These are phyloP conservation scores for Chunga burmeisteri DNA, from an alignment of 2,113 vertebrate genomes.

Conservation along the genomic window DNA sequence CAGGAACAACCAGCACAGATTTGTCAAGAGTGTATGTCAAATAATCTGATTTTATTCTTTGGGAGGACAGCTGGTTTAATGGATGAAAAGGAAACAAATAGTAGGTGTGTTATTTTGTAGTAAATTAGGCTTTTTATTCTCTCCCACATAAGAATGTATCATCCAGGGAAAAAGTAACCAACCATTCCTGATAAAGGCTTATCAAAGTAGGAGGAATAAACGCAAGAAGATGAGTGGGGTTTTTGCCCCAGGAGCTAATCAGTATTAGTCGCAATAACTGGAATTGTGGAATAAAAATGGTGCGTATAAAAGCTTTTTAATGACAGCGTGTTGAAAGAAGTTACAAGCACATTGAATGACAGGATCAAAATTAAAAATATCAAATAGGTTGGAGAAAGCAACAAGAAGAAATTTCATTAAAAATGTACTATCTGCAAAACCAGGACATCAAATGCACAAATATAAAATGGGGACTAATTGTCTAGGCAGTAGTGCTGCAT, in stretches of 20 bases:
- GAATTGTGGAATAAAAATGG: neutral
- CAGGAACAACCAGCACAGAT: neutral
- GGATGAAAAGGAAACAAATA: neutral
- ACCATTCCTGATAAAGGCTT: neutral
- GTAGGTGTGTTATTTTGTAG: neutral
- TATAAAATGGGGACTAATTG: neutral
- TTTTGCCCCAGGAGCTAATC: neutral
- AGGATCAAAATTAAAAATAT: neutral
- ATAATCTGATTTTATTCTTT: neutral
- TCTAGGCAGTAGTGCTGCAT: neutral
- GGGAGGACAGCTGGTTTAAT: neutral
- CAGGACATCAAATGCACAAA: neutral
- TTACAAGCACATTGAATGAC: neutral
- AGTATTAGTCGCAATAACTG: neutral
- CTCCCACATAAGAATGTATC: neutral
- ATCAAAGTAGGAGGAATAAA: neutral
- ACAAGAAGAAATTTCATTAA: neutral
- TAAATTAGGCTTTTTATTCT: neutral
- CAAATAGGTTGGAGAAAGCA: neutral
- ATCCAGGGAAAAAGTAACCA: neutral
- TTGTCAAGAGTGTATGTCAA: neutral
- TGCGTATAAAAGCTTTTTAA: neutral
- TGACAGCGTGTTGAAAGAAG: neutral
- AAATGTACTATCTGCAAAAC: neutral
- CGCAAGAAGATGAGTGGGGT: neutral